phyloP scores from a whole-genome alignment of 2,113 vertebrate genomes.

The Notothenia coriiceps region DNA sequence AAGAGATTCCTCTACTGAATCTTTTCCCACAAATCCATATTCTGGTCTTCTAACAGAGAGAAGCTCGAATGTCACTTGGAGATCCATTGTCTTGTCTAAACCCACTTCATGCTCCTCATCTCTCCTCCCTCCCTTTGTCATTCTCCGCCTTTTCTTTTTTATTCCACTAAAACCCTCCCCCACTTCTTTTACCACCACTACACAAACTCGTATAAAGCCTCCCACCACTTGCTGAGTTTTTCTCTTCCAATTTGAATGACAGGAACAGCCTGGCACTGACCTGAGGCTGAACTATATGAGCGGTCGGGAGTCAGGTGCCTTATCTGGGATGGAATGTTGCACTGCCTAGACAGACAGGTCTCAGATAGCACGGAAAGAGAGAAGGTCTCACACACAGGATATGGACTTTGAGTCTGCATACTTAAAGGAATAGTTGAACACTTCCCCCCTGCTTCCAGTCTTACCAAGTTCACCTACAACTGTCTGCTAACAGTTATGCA shows the following conservation, averaged over 20 bases:
- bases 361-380: conserved; percentile 42
- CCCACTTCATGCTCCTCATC: conserved; percentile 58
- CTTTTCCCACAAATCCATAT: conserved; percentile 31
- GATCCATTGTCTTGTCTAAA: conserved; percentile 66
- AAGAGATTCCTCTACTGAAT: conserved; percentile 29
- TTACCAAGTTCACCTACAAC: neutral
- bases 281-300: conserved; percentile 69
- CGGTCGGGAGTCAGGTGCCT: conserved; percentile 67
- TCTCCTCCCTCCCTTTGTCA: conserved; percentile 47
- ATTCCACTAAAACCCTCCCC: conserved; percentile 30
- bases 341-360: conserved; percentile 45
- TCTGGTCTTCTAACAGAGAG: conserved; percentile 11
- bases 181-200: conserved; percentile 4
- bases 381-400: neutral
- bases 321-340: conserved; percentile 74
- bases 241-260: conserved; percentile 64
- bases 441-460: neutral
- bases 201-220: conserved; percentile 1
- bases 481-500: neutral
- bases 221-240: conserved; percentile 34
- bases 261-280: conserved; percentile 72
- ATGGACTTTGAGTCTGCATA: neutral
- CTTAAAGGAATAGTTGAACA: neutral
- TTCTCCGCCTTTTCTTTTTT: neutral
- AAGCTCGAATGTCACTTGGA: conserved; percentile 59